phyloP scores from a whole-genome alignment of 1,140 invertebrate genomes.

The Macrobrachium rosenbergii region DNA sequence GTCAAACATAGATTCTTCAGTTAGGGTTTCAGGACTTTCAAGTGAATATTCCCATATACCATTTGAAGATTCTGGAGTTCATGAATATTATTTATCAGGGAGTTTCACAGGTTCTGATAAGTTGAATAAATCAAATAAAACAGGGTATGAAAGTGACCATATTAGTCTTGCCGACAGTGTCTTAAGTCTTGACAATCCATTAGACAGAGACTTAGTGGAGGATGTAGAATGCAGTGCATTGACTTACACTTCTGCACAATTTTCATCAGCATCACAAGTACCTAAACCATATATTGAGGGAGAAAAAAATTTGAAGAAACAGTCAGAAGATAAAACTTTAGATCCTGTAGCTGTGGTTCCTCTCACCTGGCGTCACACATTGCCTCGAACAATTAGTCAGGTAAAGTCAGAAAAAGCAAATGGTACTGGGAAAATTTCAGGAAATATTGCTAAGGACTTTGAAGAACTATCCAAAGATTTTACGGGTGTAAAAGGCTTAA shows the following conservation, averaged over 20 bases:
- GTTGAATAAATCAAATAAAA: not conserved
- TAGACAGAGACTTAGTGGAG: no score
- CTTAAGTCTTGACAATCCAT: constrained; percentile 18
- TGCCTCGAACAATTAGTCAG: constrained; percentile 29
- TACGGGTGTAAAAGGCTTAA: constrained; percentile 48
- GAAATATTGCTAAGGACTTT: not conserved
- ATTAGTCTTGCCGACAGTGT: constrained; percentile 40
- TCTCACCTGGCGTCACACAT: constrained; percentile 35
- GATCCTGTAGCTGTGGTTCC: not conserved
- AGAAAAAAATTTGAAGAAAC: not conserved
- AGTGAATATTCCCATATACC: not conserved
- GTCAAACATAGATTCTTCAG: not conserved
- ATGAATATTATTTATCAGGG: constrained; percentile 13
- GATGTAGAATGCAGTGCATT: no score
- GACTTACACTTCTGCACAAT: no score
- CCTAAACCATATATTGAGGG: not conserved
- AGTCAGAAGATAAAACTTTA: not conserved
- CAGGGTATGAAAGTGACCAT: constrained; percentile 9
- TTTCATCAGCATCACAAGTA: not conserved
- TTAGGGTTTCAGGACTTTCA: not conserved
- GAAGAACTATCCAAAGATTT: constrained; percentile 22
- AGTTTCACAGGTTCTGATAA: constrained; percentile 35
- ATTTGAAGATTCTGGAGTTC: constrained; percentile 34
- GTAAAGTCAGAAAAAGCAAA: not conserved
- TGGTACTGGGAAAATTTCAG: not conserved